A percentile compares a stretch with the other conserved stretches of the same genome.
These are phyloP conservation scores for Onychomys torridus DNA, from an alignment of 2,797 vertebrate species.

Conservation along the genomic window DNA sequence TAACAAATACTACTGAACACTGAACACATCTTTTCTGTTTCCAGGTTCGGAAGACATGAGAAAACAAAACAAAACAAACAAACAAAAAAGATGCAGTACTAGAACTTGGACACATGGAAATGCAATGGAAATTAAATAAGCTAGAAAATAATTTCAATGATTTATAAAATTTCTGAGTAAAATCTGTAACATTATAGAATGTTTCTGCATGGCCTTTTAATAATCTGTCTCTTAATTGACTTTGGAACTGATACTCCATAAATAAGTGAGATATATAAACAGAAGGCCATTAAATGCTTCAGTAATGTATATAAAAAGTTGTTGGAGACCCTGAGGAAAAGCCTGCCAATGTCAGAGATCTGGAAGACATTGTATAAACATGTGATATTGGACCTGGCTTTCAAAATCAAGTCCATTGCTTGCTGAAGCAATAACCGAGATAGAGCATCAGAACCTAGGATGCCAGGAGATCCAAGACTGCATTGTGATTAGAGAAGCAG, in stretches of 20 bases:
- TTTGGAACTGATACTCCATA: background rate
- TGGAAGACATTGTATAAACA: background rate
- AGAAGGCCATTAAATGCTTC: background rate
- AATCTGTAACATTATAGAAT: background rate
- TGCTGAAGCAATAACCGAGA: background rate
- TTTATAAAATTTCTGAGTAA: conserved; percentile 31
- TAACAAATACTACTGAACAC: background rate
- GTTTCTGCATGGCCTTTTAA: background rate
- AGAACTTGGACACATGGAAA: background rate
- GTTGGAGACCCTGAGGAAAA: background rate
- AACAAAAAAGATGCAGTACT: background rate
- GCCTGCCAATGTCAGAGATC: background rate
- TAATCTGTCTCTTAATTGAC: background rate
- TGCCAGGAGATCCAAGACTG: background rate
- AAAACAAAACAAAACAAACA: background rate
- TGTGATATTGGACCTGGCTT: background rate
- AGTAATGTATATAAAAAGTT: background rate
- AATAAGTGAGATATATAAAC: background rate
- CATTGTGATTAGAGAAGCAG: background rate
- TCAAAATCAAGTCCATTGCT: conserved; percentile 19
- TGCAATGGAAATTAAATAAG: background rate
- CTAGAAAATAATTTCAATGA: background rate
- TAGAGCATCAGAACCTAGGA: background rate
- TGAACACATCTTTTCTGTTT: background rate
- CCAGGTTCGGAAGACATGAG: background rate